A percentile compares a stretch with the other conserved stretches of the same genome.
Evolutionary conservation across 2,888 invertebrate genomes (phyloP).

Genomic region (Blastobasis adustella): DNA sequence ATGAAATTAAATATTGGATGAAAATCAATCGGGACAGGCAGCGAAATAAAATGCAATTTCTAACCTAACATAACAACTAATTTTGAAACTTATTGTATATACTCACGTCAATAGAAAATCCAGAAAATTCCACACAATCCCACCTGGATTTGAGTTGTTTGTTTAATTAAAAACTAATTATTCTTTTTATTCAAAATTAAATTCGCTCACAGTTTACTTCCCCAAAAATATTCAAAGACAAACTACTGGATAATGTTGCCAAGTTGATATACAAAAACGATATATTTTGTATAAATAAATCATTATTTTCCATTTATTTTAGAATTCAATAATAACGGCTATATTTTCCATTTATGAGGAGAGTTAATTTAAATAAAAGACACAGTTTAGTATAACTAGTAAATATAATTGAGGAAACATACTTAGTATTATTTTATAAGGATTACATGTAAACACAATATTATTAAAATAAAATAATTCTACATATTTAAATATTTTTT

Average conservation of each 20-base stretch:
- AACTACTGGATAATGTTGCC: conserved; percentile 3
- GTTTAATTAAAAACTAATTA: conserved; percentile 2
- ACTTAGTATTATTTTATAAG: too few species aligned
- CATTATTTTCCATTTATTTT: too few species aligned
- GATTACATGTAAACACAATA: too few species aligned
- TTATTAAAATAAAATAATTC: too few species aligned
- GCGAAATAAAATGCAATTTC: conserved; percentile 57
- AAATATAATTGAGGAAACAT: too few species aligned
- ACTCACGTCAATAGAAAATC: conserved; percentile 44
- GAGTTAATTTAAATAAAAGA: too few species aligned
- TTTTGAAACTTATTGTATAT: conserved; percentile 22
- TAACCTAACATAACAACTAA: conserved; percentile 58
- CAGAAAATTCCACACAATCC: conserved; percentile 19
- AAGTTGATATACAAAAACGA: background rate
- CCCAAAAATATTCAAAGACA: conserved; percentile 17
- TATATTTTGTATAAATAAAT: too few species aligned
- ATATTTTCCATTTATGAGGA: too few species aligned
- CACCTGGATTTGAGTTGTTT: conserved; percentile 15
- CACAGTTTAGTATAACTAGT: too few species aligned
- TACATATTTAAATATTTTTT: background rate
- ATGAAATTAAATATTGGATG: conserved; percentile 29
- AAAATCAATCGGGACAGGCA: conserved; percentile 55
- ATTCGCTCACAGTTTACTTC: conserved; percentile 16
- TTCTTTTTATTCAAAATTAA: conserved; percentile 8
- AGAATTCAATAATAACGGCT: too few species aligned